A percentile compares a stretch with the other conserved stretches of the same genome.
phyloP scores from a whole-genome alignment of 2,113 vertebrate genomes.

The Erythrocercus mccallii region DNA sequence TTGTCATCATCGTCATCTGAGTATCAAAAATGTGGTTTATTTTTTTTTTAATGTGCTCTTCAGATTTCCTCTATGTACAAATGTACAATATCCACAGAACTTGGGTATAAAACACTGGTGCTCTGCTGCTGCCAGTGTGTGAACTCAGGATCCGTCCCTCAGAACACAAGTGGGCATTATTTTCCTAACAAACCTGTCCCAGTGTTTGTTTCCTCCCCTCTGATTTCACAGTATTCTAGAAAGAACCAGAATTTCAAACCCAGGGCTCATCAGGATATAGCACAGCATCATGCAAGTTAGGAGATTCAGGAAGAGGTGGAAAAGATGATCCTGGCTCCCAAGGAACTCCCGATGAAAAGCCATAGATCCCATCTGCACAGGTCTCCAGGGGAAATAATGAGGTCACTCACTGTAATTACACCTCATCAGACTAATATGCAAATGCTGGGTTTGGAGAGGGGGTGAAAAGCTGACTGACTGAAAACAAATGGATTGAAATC shows the following conservation, averaged over 20 bases:
- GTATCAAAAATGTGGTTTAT: background rate
- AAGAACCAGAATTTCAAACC: background rate
- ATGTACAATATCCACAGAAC: background rate
- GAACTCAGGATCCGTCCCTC: background rate
- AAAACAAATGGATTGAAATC: background rate
- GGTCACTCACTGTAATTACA: background rate
- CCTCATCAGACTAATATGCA: background rate
- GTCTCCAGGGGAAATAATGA: background rate
- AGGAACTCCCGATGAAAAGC: background rate
- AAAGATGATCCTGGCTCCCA: rapidly evolving
- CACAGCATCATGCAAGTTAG: background rate
- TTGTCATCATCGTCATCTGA: background rate
- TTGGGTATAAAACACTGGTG: background rate
- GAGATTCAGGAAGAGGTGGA: background rate
- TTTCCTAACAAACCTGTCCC: background rate
- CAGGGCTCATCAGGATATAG: background rate
- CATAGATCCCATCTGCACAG: background rate
- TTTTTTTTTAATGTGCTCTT: background rate
- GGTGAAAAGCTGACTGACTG: background rate
- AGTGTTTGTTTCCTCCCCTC: background rate
- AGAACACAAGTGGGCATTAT: background rate
- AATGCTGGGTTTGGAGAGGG: background rate
- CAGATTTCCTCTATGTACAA: background rate
- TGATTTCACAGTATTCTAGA: background rate
- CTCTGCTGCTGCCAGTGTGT: rapidly evolving